These are phyloP conservation scores for Eupleurogrammus muticus DNA, from an alignment of 2,797 vertebrate genomes.

Conservation along the genomic window DNA sequence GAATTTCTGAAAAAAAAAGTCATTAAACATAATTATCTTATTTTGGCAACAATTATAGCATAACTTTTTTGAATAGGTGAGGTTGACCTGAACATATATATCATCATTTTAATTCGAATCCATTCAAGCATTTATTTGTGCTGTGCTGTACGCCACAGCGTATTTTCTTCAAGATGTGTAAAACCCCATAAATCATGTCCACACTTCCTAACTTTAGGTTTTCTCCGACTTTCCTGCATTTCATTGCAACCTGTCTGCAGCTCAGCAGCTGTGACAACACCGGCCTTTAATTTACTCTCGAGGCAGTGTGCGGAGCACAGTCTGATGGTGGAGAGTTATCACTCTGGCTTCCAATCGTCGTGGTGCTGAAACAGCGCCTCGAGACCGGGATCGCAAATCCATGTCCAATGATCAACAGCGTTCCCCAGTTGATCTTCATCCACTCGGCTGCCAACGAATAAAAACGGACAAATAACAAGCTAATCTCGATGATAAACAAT, in stretches of 20 bases:
- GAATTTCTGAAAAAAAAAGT: not conserved
- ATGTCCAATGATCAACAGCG: constrained; percentile 53
- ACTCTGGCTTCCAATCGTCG: constrained; percentile 46
- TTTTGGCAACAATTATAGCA: not conserved
- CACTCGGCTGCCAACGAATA: constrained; percentile 10
- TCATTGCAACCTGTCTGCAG: constrained; percentile 35
- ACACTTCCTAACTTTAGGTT: constrained; percentile 32
- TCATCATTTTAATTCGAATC: constrained; percentile 2
- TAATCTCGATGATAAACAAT: not conserved
- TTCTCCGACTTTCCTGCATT: constrained; percentile 20
- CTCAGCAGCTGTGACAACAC: constrained; percentile 55
- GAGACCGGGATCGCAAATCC: constrained; percentile 57
- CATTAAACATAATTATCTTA: not conserved
- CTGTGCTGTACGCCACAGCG: not conserved
- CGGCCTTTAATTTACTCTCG: constrained; percentile 46
- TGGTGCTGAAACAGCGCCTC: constrained; percentile 45
- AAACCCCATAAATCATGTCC: constrained; percentile 28
- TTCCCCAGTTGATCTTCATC: constrained; percentile 50
- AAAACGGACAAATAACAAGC: not conserved
- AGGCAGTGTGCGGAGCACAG: constrained; percentile 46
- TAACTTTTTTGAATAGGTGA: not conserved
- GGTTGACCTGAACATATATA: not conserved
- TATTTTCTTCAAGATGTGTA: constrained; percentile 1
- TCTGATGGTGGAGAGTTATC: constrained; percentile 45
- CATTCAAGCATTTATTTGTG: not conserved